Evolutionary conservation across 2,113 vertebrate species (phyloP), one percentile per base, ranked within the genome.

Genomic region (Electrona antarctica): DNA sequence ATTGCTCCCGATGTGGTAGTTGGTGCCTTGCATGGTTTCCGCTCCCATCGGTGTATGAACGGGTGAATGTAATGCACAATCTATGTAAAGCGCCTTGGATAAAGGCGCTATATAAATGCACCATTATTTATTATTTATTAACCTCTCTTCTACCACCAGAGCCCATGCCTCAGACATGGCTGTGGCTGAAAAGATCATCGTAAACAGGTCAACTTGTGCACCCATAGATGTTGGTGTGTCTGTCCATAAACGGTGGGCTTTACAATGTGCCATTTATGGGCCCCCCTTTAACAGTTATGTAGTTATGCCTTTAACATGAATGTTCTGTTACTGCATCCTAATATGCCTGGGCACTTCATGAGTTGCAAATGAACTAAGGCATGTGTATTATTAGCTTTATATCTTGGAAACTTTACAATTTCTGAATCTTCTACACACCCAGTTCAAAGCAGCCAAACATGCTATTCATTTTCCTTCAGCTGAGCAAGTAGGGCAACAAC

Each of bases 201-300:
- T 85, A 86, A 89, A 85, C 74, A 73, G 74, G 76, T 80, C 74
- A 79, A 76, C 76, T 81, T 82, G 3, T 29, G 57, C 57, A 4
- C 4, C 29, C 29, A 33, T 33, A 33, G 4, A 41, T 41, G 33
- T 6, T 41, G 33, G 33, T 4, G 33, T 41, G 33, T 69, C 78
- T 41, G 33, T 69, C 78, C 76, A 80, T 74, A 83, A 66, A 75
- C 69, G 59, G n/a, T 41, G 51, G 76, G 73, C 76, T 76, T 85
- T 80, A 67, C 69, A 81, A 77, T 67, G 49, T 49, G 72, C 67
- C 67, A 47, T 74, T 29, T 81, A 76, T 69, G 33, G 79, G 81
- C 79, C 74, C 67, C 76, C 79, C 46, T 84, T 73, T 73, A 60
- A 12, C 52, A 63, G 61, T 63, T 69, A 71, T n/a, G 9, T 57